A percentile compares a stretch with the other conserved stretches of the same genome.
These are phyloP conservation scores for Caenorhabditis sinica DNA, from an alignment of 2,888 invertebrate genomes.

Conservation along the genomic window DNA sequence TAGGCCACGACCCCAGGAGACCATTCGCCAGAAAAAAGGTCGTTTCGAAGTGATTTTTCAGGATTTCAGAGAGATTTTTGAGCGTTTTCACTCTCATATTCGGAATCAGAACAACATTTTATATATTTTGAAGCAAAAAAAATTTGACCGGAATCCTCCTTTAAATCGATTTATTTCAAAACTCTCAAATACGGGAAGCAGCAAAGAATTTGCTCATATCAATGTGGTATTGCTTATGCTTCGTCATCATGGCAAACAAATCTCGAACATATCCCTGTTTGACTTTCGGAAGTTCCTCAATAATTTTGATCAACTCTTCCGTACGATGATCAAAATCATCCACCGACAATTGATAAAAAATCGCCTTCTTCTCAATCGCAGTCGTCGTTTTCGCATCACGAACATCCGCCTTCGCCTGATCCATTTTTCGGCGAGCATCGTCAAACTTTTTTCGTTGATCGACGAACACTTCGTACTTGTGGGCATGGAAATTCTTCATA, in stretches of 20 bases:
- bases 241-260: conserved; percentile 46
- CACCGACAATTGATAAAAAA: conserved; percentile 75
- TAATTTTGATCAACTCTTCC: conserved; percentile 59
- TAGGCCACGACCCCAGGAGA: too few species aligned
- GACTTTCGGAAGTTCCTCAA: conserved; percentile 58
- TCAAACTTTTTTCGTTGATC: conserved; percentile 52
- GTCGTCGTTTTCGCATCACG: conserved; percentile 74
- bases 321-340: conserved; percentile 73
- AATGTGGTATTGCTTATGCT: conserved; percentile 65
- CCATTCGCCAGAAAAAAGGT: too few species aligned
- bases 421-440: conserved; percentile 70
- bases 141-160: too few species aligned
- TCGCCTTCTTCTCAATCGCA: conserved; percentile 76
- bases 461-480: conserved; percentile 20
- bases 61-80: too few species aligned
- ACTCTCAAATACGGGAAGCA: conserved; percentile 22
- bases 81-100: too few species aligned
- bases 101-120: too few species aligned
- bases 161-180: background rate
- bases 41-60: too few species aligned
- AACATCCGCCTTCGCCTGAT: conserved; percentile 73
- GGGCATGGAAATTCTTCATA: conserved; percentile 28
- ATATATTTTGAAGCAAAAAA: too few species aligned
- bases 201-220: conserved; percentile 55
- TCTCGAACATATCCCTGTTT: conserved; percentile 51